Evolutionary conservation across 2,888 invertebrate genomes (phyloP).

Genomic region (Scelioninae gen. 1): DNA sequence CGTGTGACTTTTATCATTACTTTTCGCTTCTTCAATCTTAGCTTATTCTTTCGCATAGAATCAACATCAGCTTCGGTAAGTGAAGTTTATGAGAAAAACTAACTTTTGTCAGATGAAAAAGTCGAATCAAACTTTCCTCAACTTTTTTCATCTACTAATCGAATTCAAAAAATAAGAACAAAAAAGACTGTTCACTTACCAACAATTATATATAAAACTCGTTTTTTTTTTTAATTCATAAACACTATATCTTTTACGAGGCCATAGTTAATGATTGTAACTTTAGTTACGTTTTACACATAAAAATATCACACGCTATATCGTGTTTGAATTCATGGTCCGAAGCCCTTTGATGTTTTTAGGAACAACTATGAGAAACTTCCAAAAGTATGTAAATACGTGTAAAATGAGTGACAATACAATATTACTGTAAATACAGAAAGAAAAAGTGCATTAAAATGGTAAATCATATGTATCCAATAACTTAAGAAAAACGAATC

Average conservation of each 20-base stretch:
- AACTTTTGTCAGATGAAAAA: slow-evolving; percentile 2
- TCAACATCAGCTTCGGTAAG: slow-evolving; percentile 36
- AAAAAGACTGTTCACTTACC: slow-evolving; percentile 11
- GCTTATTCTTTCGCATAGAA: slow-evolving; percentile 27
- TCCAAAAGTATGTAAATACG: too few species aligned
- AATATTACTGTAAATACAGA: too few species aligned
- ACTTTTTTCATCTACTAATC: not conserved
- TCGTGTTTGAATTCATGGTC: too few species aligned
- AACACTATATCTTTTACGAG: slow-evolving; percentile 37
- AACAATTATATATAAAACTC: slow-evolving; percentile 27
- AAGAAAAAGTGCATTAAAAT: too few species aligned
- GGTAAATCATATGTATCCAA: too few species aligned
- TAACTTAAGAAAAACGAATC: too few species aligned
- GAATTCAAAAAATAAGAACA: not conserved
- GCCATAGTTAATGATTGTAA: slow-evolving; percentile 36
- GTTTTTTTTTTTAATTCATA: not conserved
- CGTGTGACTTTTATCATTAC: too few species aligned
- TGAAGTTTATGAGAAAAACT: slow-evolving; percentile 1
- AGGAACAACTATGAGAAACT: too few species aligned
- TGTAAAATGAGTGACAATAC: too few species aligned
- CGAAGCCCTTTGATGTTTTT: too few species aligned
- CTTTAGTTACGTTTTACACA: not conserved
- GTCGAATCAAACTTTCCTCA: not conserved
- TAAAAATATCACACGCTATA: slow-evolving; percentile 28
- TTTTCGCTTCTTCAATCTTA: too few species aligned